Percentiles rank a stretch among this genome's conserved stretches.
Conservation (phyloP, 2,888 invertebrate species). For the Augochlorella aurata region DNA sequence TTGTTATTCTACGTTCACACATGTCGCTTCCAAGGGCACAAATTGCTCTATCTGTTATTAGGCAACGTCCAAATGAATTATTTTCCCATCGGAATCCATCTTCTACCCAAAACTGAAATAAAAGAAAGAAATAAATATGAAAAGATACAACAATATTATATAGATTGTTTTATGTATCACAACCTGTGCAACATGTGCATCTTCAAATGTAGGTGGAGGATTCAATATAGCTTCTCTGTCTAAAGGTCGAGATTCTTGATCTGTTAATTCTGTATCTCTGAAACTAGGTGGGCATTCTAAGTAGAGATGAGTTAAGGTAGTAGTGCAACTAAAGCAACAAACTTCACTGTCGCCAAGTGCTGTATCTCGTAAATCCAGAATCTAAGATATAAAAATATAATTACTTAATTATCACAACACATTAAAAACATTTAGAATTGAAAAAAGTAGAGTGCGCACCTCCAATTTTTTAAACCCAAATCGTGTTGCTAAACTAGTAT, state of each 20-base stretch:
- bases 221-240: constrained; percentile 65
- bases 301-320: constrained; percentile 83
- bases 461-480: constrained; percentile 87
- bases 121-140: not conserved
- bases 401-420: not conserved
- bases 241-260: constrained; percentile 62
- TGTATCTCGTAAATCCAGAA: constrained; percentile 84
- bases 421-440: not conserved
- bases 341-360: constrained; percentile 85
- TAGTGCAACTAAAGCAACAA: constrained; percentile 84
- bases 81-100: constrained; percentile 55
- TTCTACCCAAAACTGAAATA: constrained; percentile 58
- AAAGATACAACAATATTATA: not conserved
- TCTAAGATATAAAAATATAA: constrained; percentile 71
- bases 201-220: constrained; percentile 68
- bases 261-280: constrained; percentile 50
- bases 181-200: constrained; percentile 70
- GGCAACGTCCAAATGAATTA: constrained; percentile 46
- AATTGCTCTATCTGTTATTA: constrained; percentile 76
- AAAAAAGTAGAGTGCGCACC: constrained; percentile 77
- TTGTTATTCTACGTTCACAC: constrained; percentile 71
- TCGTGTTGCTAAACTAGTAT: constrained; percentile 88
- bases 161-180: not conserved
- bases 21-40: constrained; percentile 75
- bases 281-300: constrained; percentile 81